Evolutionary conservation across 2,797 vertebrate genomes (phyloP), one percentile per base, ranked within the genome.

Genomic region (Clarias laeviceps): DNA sequence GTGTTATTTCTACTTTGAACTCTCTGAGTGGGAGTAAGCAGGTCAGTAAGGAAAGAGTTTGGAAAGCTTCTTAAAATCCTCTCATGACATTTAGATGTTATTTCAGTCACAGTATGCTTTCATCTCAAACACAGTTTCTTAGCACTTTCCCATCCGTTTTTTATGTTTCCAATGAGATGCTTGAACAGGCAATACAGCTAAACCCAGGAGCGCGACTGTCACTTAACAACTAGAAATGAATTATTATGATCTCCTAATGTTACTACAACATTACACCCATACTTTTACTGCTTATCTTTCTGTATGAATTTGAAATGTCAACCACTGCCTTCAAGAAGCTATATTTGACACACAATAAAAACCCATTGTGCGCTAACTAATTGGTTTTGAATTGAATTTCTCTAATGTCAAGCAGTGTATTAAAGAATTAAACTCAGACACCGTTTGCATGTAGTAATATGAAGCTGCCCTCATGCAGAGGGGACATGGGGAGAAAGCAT

Each of bases 351-450:
- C 82, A 72, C 59, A 80, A 70, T 83, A 73, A 87, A 83, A 73
- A 64, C 66, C 65, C 59, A 74, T 80, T 84, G 85, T 87, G 85
- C 45, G 45, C 50, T 84, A 80, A 65, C 59, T 86, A 89, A 89
- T 86, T 86, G 84, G 66, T 86, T 86, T 73, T 80, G 82, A 86
- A 87, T 84, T 81, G 62, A 73, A 81, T 79, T 90, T 66, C 20
- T 80, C 66, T 87, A 87, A 88, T 86, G 84, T 90, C 87, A 90
- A 85, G 87, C 50, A 50, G 64, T 85, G 87, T 84, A 88, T 88
- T 88, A 86, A 86, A 76, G 73, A 88, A 82, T 66, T 73, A 84
- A 56, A 86, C 62, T 74, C 66, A 69, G 72, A 54, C 59, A 85
- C 66, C 72, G 85, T 83, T 82, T 85, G 68, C 76, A 85, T 86